Percentiles rank a stretch among this genome's conserved stretches.
These are phyloP conservation scores for Eueremaeus valkanovi DNA, from an alignment of 2,888 invertebrate genomes.

Conservation along the genomic window DNA sequence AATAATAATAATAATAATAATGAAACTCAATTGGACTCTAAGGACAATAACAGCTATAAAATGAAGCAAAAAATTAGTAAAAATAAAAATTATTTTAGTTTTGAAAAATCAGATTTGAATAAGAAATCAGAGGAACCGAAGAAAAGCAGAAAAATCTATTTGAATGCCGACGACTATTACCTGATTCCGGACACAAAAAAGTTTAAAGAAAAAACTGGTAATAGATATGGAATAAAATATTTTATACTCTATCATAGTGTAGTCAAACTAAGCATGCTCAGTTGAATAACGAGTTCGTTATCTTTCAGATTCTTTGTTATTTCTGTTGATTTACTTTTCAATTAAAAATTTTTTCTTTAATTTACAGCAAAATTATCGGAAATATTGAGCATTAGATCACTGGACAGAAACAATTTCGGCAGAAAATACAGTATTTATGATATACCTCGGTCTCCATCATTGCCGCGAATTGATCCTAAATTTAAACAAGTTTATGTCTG, in stretches of 20 bases:
- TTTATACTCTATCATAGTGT: too few relatives aligned
- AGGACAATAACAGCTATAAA: too few relatives aligned
- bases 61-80: too few relatives aligned
- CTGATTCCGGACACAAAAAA: not conserved
- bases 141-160: not conserved
- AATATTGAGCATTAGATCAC: not conserved
- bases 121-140: not conserved
- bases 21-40: too few relatives aligned
- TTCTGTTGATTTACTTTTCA: too few relatives aligned
- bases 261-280: too few relatives aligned
- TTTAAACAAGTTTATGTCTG: not conserved
- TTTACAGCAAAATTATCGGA: not conserved
- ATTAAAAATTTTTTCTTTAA: not conserved
- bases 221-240: too few relatives aligned
- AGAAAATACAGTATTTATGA: not conserved
- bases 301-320: too few relatives aligned
- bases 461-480: not conserved
- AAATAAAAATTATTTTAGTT: too few relatives aligned
- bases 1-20: too few relatives aligned
- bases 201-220: not conserved
- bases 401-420: not conserved
- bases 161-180: not conserved
- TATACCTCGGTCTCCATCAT: not conserved
- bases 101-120: too few relatives aligned
- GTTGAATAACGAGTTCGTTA: too few relatives aligned